Conservation (phyloP, 35 echinoderm and acorn worm species). For the Anneissia japonica region DNA sequence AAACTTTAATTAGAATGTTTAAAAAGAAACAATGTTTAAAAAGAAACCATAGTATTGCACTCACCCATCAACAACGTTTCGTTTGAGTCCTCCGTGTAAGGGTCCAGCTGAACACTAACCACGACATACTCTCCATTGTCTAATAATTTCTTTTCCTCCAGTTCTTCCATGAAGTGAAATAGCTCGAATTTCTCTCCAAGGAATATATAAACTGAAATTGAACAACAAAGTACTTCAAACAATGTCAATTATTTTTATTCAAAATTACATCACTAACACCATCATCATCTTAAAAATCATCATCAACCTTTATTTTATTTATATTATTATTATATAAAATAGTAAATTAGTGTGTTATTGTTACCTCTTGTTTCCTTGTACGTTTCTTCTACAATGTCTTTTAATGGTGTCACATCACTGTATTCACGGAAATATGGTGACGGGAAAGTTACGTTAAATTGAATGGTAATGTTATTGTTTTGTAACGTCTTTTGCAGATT, state of each 20-base stretch:
- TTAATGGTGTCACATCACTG: background rate
- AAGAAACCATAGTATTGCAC: too few relatives aligned
- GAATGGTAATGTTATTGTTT: conserved; percentile 30
- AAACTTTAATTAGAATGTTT: too few relatives aligned
- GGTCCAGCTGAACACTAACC: conserved; percentile 28
- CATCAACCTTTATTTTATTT: too few relatives aligned
- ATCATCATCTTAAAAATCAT: too few relatives aligned
- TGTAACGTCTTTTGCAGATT: conserved; percentile 29
- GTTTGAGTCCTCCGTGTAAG: conserved; percentile 16
- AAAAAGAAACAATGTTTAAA: too few relatives aligned
- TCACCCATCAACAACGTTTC: background rate
- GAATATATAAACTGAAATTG: conserved; percentile 74
- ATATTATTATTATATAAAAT: too few relatives aligned
- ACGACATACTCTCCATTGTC: conserved; percentile 78
- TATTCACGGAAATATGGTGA: background rate
- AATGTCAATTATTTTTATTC: background rate
- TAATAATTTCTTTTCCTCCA: conserved; percentile 33
- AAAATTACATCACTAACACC: background rate
- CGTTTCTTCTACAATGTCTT: conserved; percentile 47
- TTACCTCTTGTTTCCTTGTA: conserved; percentile 70
- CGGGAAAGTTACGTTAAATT: conserved; percentile 15
- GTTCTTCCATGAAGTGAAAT: conserved; percentile 52
- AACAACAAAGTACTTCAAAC: background rate
- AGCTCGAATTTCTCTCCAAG: conserved; percentile 49
- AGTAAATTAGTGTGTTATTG: background rate